Evolutionary conservation across 2,888 invertebrate species (phyloP).

Genomic region (Anodontia alba): DNA sequence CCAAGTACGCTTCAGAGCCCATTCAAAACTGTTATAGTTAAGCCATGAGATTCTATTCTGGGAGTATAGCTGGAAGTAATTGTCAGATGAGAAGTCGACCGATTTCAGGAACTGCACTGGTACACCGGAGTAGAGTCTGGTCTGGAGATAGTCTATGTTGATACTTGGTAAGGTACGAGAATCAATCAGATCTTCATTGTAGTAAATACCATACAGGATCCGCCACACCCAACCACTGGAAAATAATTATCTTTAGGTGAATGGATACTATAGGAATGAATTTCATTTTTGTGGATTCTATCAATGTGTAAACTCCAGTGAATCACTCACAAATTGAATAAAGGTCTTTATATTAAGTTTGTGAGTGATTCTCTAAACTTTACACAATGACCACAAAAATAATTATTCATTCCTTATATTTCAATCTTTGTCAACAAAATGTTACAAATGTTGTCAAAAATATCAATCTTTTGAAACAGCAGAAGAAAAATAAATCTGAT

Average conservation of each 20-base stretch:
- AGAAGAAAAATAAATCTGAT: too few species aligned
- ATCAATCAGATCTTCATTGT: constrained; percentile 43
- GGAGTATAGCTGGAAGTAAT: constrained; percentile 46
- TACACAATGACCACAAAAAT: too few species aligned
- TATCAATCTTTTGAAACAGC: too few species aligned
- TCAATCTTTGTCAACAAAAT: too few species aligned
- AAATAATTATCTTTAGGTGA: constrained; percentile 4
- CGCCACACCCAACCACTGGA: constrained; percentile 58
- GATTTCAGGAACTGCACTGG: constrained; percentile 11
- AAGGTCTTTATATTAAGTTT: not conserved
- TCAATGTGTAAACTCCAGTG: too few species aligned
- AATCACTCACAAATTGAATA: too few species aligned
- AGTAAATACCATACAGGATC: constrained; percentile 41
- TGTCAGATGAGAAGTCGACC: not conserved
- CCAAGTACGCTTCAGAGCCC: constrained; percentile 14
- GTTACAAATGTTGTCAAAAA: too few species aligned
- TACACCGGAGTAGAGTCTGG: constrained; percentile 7
- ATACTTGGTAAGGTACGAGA: constrained; percentile 57
- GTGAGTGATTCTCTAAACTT: not conserved
- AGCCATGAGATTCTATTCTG: constrained; percentile 38
- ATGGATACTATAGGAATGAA: too few species aligned
- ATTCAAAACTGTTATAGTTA: constrained; percentile 53
- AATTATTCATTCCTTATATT: too few species aligned
- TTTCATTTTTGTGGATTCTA: too few species aligned
- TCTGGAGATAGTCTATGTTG: constrained; percentile 19